Base-by-base conservation (phyloP, 2,888 invertebrate genomes). In the Argynnis bischoffii region DNA sequence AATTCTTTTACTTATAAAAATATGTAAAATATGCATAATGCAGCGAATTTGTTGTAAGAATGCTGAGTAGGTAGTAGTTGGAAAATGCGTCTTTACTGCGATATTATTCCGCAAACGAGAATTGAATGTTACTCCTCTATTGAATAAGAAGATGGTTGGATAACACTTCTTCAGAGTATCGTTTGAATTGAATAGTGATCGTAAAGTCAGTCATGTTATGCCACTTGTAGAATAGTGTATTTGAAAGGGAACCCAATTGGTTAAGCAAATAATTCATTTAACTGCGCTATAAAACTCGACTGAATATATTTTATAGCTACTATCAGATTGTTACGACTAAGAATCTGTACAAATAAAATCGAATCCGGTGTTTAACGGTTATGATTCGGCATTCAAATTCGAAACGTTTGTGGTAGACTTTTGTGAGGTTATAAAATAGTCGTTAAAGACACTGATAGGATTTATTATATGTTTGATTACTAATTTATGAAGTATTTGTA, bases 341-440 rank as follows among this genome's bases (percentile, higher is more conserved):
- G 70, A 76, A 78, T 76, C 74, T 76, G 75, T 77, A 69, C 71
- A 67, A 74, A 76, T 78, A 77, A 80, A 80, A 78, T 77, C 73
- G 76, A 78, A 78, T 74, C 72, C 75, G 75, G 66, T 74, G 73
- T 73, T 81, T 80, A 80, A 81, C 56, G 57, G 64, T 71, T 67
- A 78, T 80, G 80, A 82, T 82, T 78, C 77, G 78, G 74, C 81
- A 82, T 81, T 81, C 77, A 80, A 81, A 84, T 81, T 72, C 75
- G 74, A 73, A 72, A 70, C 74, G 76, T 76, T 74, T 74, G 75
- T 73, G 75, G 76, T 69, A 69, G 72, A 74, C 69, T 75, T 78
- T 78, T 76, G 76, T 78, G 77, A 74, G 71, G 70, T 72, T 72
- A 75, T 81, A 79, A 79, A 79, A 79, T 74, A 72, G 69, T 75